Percentiles rank a stretch among this genome's conserved stretches.
Evolutionary conservation across 2,888 invertebrate species (phyloP).

Genomic region (Trichopoda pennipes): DNA sequence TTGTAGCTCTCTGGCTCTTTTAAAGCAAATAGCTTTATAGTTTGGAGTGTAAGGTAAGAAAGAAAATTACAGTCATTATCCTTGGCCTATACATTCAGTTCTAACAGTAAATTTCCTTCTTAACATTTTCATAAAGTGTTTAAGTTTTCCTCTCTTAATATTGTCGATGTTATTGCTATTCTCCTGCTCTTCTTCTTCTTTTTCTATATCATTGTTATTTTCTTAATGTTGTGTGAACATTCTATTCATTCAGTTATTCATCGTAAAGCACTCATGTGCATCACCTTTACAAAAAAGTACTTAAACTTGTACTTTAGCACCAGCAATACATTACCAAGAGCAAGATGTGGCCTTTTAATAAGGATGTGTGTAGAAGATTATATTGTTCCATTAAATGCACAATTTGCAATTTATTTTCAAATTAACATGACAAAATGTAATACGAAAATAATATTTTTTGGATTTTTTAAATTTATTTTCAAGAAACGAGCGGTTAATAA

Average conservation of each 20-base stretch:
- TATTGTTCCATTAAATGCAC: slow-evolving; percentile 19
- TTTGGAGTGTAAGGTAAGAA: slow-evolving; percentile 16
- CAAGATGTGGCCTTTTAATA: slow-evolving; percentile 21
- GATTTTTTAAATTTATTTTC: too few species aligned
- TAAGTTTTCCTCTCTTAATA: slow-evolving; percentile 49
- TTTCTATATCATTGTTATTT: slow-evolving; percentile 25
- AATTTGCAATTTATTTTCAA: slow-evolving; percentile 8
- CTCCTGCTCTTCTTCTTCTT: slow-evolving; percentile 1
- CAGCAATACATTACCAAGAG: slow-evolving; percentile 28
- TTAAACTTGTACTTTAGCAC: slow-evolving; percentile 44
- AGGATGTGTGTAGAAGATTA: not conserved
- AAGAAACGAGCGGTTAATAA: too few species aligned
- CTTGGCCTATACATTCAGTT: slow-evolving; percentile 64
- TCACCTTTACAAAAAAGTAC: slow-evolving; percentile 47
- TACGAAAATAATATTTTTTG: too few species aligned
- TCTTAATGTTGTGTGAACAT: slow-evolving; percentile 46
- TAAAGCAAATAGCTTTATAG: not conserved
- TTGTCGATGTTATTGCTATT: slow-evolving; percentile 44
- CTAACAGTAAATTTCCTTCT: slow-evolving; percentile 63
- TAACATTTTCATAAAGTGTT: slow-evolving; percentile 65
- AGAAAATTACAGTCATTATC: slow-evolving; percentile 58
- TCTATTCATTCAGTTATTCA: slow-evolving; percentile 47
- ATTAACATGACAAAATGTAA: not conserved
- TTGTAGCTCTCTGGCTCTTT: slow-evolving; percentile 26
- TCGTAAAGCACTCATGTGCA: slow-evolving; percentile 51